A percentile compares a stretch with the other conserved stretches of the same genome.
phyloP scores from a whole-genome alignment of 2,113 vertebrate genomes.

The Mirza zaza region DNA sequence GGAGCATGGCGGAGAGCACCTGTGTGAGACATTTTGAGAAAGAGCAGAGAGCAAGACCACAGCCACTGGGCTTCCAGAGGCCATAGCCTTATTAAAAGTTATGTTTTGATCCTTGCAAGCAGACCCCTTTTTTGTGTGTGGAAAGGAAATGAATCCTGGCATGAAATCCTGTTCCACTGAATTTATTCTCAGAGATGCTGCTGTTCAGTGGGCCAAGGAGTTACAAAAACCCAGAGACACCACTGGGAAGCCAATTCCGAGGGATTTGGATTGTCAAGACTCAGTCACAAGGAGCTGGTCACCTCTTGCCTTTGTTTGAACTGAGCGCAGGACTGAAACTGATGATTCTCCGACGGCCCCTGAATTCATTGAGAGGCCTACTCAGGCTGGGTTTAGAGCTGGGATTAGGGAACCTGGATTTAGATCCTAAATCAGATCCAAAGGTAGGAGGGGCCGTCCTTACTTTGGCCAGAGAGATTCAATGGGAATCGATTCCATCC shows the following conservation, averaged over 20 bases:
- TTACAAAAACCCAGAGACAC: not conserved
- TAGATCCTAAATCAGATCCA: not conserved
- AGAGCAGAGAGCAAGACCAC: not conserved
- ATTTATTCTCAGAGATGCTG: constrained; percentile 45
- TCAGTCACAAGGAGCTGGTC: not conserved
- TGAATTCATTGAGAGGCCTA: not conserved
- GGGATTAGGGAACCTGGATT: not conserved
- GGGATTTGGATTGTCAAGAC: not conserved
- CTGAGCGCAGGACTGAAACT: not conserved
- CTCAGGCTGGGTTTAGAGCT: not conserved
- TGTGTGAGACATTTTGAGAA: not conserved
- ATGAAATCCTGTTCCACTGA: constrained; percentile 46
- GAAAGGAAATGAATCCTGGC: not conserved
- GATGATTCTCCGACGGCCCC: rapidly evolving
- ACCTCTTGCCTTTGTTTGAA: not conserved
- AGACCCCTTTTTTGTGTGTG: not conserved
- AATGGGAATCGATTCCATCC: not conserved
- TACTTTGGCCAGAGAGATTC: not conserved
- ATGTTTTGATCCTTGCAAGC: constrained; percentile 40
- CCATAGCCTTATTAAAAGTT: constrained; percentile 38
- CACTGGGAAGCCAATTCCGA: not conserved
- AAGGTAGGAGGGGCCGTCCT: not conserved
- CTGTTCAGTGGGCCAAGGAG: not conserved
- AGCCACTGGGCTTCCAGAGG: not conserved
- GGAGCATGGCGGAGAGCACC: not conserved